These are phyloP conservation scores for Drosophila buzzatii DNA, from an alignment of 2,888 invertebrate species.

Conservation along the genomic window DNA sequence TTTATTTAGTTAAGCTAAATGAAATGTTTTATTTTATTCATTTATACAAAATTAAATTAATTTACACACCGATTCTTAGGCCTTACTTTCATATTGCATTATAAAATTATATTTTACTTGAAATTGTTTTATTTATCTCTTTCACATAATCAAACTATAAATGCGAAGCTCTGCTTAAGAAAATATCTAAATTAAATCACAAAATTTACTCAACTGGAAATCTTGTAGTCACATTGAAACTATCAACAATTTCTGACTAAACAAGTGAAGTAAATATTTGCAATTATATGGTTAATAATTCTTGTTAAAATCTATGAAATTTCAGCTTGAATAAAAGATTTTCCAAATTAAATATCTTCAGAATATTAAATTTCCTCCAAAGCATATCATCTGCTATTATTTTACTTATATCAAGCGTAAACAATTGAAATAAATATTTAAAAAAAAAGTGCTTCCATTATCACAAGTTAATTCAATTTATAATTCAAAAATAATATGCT, in stretches of 20 bases:
- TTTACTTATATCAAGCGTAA: not conserved
- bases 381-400: not conserved
- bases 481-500: slow-evolving; percentile 3
- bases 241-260: no score
- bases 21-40: no score
- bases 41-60: no score
- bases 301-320: not conserved
- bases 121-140: no score
- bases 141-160: no score
- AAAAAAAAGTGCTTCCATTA: not conserved
- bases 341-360: not conserved
- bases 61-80: no score
- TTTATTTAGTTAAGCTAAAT: not conserved
- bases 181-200: no score
- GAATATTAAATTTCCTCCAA: not conserved
- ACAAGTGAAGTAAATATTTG: not conserved
- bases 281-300: not conserved
- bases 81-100: no score
- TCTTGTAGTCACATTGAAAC: no score
- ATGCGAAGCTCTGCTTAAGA: no score
- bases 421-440: not conserved
- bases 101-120: no score
- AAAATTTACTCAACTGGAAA: no score
- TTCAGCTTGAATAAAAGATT: not conserved
- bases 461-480: not conserved